Evolutionary conservation across 1,140 invertebrate genomes (phyloP).

Genomic region (Drosophila repleta): DNA sequence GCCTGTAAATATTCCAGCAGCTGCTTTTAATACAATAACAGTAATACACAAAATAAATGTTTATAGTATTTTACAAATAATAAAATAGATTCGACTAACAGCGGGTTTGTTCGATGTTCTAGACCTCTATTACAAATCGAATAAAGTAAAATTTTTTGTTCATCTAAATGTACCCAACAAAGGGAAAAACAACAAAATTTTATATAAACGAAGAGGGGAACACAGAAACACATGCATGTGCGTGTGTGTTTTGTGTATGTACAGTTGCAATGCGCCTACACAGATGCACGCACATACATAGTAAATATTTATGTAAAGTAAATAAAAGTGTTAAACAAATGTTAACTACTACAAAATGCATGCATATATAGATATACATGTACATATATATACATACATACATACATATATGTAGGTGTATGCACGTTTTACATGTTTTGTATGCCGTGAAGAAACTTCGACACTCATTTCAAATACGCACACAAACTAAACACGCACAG

Average conservation of each 20-base stretch:
- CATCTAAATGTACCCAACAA: not conserved
- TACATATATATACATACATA: constrained; percentile 9
- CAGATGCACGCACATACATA: constrained; percentile 41
- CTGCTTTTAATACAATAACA: not conserved
- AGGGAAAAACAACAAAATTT: not conserved
- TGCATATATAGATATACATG: constrained; percentile 1
- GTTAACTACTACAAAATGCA: constrained; percentile 13
- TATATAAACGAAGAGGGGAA: constrained; percentile 30
- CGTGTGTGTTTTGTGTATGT: not conserved
- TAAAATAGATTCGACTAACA: not conserved
- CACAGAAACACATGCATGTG: constrained; percentile 44
- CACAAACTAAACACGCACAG: constrained; percentile 21
- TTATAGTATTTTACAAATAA: not conserved
- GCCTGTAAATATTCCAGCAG: not conserved
- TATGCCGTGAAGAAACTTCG: constrained; percentile 61
- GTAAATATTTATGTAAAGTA: constrained; percentile 47
- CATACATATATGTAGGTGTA: constrained; percentile 23
- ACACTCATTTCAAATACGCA: constrained; percentile 23
- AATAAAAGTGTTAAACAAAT: constrained; percentile 44
- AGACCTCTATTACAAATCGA: not conserved
- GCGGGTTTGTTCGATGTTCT: not conserved
- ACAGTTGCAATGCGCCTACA: constrained; percentile 30
- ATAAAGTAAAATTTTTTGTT: too few relatives aligned
- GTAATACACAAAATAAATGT: not conserved
- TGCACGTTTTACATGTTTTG: constrained; percentile 42